Evolutionary conservation across 2,113 vertebrate species (phyloP), one percentile per base, ranked within the genome.

Genomic region (Amia ocellicauda): DNA sequence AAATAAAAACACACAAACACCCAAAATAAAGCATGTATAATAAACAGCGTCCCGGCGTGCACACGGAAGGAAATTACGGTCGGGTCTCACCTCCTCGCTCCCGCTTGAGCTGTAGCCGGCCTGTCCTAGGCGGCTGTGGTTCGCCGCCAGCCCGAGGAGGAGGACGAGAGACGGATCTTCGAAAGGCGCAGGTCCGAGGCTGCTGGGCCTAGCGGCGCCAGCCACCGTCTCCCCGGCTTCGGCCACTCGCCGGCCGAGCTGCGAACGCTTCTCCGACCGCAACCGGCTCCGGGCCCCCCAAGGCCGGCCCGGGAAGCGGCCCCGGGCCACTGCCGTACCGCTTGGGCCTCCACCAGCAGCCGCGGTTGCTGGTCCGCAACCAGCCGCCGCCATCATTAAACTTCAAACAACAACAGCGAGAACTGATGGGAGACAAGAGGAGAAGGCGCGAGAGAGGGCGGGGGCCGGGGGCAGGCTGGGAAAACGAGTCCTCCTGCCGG

Each of bases 361-460:
- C 86, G 89, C 89, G 89, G 91, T 91, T 89, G 88, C 88, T 79
- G 86, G 87, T 88, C 86, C 88, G 86, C 86, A 89, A 84, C 88
- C 91, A 86, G 87, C 91, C 82, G 92, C 92, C 91, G 91, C 91
- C 91, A 92, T 93, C 92, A 92, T 93, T 88, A 85, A 36, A 84
- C 83, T 86, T 84, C 80, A 79, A 89, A 90, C 88, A 91, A 89
- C 87, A 86, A 83, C 84, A 75, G 84, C 84, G 68, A 75, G 85
- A 80, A 78, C 69, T 83, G 14, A 23, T 11, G 59, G 22, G 80
- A 85, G 76, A 83, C 80, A 79, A 88, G 84, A 87, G 86, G 83
- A 85, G 86, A 86, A 86, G 86, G 89, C 88, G 91, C 85, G 85
- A 84, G 87, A 81, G 82, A 79, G 86, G 89, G 89, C 82, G 78